phyloP scores from a whole-genome alignment of 2,113 vertebrate species.

The Sula dactylatra region DNA sequence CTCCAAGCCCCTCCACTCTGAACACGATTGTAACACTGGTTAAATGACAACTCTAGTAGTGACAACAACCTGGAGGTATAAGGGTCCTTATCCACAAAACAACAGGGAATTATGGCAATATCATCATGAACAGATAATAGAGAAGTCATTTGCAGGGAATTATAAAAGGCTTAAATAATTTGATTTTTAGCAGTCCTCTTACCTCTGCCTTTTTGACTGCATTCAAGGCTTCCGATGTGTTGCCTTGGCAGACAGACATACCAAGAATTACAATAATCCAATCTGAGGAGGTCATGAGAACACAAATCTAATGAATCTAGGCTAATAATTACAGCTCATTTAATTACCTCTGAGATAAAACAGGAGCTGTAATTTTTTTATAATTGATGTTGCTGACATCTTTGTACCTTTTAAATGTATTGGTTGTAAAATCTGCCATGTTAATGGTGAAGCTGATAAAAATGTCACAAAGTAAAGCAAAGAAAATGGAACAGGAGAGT shows the following conservation, averaged over 20 bases:
- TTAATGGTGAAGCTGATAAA: conserved; percentile 62
- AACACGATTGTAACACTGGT: not conserved
- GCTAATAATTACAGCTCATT: conserved; percentile 60
- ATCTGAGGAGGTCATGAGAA: conserved; percentile 38
- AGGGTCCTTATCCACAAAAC: not conserved
- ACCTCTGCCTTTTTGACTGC: not conserved
- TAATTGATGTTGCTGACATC: conserved; percentile 66
- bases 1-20: not conserved
- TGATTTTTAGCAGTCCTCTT: not conserved
- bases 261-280: conserved; percentile 51
- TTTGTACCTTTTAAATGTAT: conserved; percentile 56
- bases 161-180: not conserved
- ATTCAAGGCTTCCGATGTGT: not conserved
- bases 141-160: not conserved
- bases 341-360: conserved; percentile 63
- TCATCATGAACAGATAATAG: not conserved
- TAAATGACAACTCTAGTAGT: not conserved
- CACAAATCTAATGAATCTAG: conserved; percentile 60
- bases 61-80: not conserved
- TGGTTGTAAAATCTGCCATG: conserved; percentile 60
- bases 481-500: conserved; percentile 50
- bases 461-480: conserved; percentile 57
- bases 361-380: conserved; percentile 53
- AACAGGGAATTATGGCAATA: not conserved
- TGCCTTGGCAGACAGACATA: not conserved